phyloP scores from a whole-genome alignment of 1,140 invertebrate genomes.

The Phymorhynchus buccinoides region DNA sequence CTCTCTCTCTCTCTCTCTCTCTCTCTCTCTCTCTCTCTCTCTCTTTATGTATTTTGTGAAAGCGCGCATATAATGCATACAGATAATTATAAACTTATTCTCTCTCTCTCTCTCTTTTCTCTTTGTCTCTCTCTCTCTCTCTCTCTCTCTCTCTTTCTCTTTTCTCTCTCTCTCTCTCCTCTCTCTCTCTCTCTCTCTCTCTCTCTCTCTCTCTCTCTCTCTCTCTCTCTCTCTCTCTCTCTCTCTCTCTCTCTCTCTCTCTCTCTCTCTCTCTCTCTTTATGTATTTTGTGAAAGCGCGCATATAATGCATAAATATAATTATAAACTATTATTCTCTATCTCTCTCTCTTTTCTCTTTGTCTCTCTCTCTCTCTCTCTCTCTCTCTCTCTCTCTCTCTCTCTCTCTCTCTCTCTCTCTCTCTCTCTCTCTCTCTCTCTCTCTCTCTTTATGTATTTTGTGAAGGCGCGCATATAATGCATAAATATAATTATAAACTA shows the following conservation, averaged over 20 bases:
- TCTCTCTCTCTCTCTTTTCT: neutral
- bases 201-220: neutral
- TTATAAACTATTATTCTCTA: no score
- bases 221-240: neutral
- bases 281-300: no score
- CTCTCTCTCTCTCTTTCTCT: neutral
- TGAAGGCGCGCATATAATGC: no score
- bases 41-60: no score
- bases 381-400: neutral
- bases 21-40: neutral
- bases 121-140: neutral
- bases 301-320: no score
- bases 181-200: neutral
- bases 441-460: neutral
- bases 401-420: neutral
- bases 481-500: no score
- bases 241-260: neutral
- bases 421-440: neutral
- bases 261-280: neutral
- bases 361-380: neutral
- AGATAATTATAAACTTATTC: no score
- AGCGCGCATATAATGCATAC: no score
- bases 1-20: neutral
- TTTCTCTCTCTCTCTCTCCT: neutral
- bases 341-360: no score